These are phyloP conservation scores for Pseudochromis fuscus DNA, from an alignment of 2,797 vertebrate genomes.

Conservation along the genomic window DNA sequence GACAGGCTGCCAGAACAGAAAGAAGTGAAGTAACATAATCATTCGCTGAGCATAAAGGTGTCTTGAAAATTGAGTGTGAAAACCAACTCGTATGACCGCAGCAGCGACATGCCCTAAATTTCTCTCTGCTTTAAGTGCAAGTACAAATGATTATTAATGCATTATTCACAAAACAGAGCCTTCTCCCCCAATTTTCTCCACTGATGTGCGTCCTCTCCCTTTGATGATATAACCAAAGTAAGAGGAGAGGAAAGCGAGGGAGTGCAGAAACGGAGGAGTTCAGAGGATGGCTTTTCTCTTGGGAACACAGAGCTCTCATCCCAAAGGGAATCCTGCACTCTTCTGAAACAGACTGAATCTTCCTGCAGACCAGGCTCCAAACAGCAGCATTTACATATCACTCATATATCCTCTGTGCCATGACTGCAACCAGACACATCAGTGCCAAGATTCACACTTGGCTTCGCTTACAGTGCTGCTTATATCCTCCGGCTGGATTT, in stretches of 20 bases:
- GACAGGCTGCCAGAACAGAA: constrained; percentile 63
- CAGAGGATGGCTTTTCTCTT: constrained; percentile 69
- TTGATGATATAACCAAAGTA: constrained; percentile 81
- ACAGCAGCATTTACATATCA: constrained; percentile 72
- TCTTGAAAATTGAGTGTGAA: constrained; percentile 55
- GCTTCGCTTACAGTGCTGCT: constrained; percentile 11
- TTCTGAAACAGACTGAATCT: constrained; percentile 69
- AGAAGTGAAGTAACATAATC: constrained; percentile 57
- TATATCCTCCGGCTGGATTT: constrained; percentile 29
- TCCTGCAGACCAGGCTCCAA: constrained; percentile 60
- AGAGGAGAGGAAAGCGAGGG: constrained; percentile 64
- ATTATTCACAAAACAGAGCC: constrained; percentile 81
- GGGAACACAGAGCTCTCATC: constrained; percentile 69
- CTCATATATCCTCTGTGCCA: constrained; percentile 51
- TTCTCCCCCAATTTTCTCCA: constrained; percentile 67
- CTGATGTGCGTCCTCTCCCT: constrained; percentile 73
- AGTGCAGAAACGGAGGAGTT: constrained; percentile 72
- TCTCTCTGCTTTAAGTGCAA: constrained; percentile 59
- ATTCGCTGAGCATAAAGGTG: constrained; percentile 68
- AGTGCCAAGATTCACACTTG: constrained; percentile 39
- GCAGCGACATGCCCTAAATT: constrained; percentile 67
- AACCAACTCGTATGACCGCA: constrained; percentile 55
- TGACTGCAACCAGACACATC: constrained; percentile 47
- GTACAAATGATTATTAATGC: constrained; percentile 75
- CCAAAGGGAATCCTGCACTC: constrained; percentile 65